Percentiles rank a stretch among this genome's conserved stretches.
These are phyloP conservation scores for Arctocebus calabarensis DNA, from an alignment of 2,797 vertebrate species.

Conservation along the genomic window DNA sequence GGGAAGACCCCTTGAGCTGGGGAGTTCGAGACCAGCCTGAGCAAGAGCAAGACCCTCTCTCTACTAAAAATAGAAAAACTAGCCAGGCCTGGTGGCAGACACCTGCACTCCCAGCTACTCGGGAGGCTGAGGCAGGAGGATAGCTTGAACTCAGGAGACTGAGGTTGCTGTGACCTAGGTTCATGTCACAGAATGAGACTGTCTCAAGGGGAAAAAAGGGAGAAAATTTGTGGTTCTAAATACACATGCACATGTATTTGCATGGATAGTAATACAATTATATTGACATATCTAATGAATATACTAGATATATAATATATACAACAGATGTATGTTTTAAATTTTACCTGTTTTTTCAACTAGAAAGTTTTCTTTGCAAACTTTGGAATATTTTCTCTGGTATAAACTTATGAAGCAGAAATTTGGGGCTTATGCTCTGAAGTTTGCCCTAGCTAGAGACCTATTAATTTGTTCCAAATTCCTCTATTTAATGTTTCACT, in stretches of 20 bases:
- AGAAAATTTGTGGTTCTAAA: background rate
- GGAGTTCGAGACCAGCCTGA: too few species aligned
- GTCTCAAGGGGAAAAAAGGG: too few species aligned
- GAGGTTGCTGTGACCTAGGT: too few species aligned
- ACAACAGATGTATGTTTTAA: background rate
- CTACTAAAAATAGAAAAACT: too few species aligned
- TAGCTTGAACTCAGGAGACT: too few species aligned
- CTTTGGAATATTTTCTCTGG: background rate
- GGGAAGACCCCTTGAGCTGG: too few species aligned
- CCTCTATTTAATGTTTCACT: background rate
- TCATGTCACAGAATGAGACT: too few species aligned
- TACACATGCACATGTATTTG: background rate
- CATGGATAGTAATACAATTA: background rate
- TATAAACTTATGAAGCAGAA: background rate
- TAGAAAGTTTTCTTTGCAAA: constrained; percentile 11
- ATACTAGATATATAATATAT: background rate
- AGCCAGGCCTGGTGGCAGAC: too few species aligned
- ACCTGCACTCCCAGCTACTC: too few species aligned
- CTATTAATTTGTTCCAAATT: background rate
- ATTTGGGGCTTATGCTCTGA: background rate
- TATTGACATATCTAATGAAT: background rate
- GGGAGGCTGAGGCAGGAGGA: too few species aligned
- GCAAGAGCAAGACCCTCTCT: too few species aligned
- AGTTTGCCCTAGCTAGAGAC: background rate
- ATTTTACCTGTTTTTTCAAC: background rate